Percentiles rank a stretch among this genome's conserved stretches.
These are phyloP conservation scores for Anoura caudifer DNA, from an alignment of 2,113 vertebrate genomes.

Conservation along the genomic window DNA sequence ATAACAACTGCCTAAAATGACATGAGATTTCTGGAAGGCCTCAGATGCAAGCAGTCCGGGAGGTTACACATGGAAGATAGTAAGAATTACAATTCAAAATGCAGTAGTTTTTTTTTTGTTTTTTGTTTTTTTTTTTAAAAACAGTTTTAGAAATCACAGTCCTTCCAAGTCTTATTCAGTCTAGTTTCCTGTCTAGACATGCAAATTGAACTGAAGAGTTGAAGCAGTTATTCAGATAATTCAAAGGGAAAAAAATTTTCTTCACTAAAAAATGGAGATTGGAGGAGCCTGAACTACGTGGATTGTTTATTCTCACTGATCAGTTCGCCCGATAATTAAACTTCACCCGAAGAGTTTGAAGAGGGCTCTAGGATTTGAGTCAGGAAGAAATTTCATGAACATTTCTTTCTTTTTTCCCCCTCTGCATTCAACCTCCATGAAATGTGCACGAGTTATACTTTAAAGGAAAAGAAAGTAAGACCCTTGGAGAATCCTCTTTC, in stretches of 20 bases:
- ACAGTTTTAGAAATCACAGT: constrained; percentile 33
- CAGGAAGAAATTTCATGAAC: constrained; percentile 30
- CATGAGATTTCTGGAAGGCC: background rate
- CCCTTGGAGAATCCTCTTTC: constrained; percentile 19
- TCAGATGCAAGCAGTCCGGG: background rate
- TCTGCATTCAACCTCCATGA: constrained; percentile 18
- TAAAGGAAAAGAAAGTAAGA: constrained; percentile 44
- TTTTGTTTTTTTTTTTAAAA: background rate
- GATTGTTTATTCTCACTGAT: constrained; percentile 44
- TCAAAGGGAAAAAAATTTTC: constrained; percentile 38
- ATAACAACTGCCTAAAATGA: background rate
- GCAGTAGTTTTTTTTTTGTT: background rate
- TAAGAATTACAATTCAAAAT: constrained; percentile 47
- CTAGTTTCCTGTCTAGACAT: constrained; percentile 71
- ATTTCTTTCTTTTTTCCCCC: background rate
- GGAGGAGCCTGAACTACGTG: background rate
- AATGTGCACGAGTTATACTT: constrained; percentile 12
- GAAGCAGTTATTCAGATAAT: constrained; percentile 70
- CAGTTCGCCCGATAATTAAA: constrained; percentile 34
- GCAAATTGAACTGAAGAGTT: constrained; percentile 65
- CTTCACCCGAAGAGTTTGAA: background rate
- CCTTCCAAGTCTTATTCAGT: constrained; percentile 37
- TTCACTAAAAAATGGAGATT: constrained; percentile 2
- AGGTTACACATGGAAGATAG: background rate
- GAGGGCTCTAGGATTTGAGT: constrained; percentile 32